Conservation (phyloP, 2,797 vertebrate species). For the Cygnus olor region DNA sequence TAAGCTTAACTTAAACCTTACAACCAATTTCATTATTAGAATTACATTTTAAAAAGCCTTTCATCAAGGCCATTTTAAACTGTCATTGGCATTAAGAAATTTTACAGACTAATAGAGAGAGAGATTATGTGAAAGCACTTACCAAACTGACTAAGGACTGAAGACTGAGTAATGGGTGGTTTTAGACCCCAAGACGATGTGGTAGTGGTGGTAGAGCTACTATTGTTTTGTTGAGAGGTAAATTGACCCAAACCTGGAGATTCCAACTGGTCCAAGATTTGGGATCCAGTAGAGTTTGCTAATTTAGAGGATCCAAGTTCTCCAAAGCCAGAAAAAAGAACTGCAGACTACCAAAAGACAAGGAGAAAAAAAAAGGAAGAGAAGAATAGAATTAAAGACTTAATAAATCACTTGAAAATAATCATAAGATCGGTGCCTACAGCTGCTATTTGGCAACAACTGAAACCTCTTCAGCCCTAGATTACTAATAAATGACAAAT, state of each 20-base stretch:
- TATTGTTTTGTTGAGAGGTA: constrained; percentile 77
- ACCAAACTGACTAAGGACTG: constrained; percentile 89
- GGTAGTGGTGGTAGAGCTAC: constrained; percentile 59
- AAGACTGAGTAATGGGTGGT: constrained; percentile 80
- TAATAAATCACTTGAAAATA: neutral
- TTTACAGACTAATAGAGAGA: neutral
- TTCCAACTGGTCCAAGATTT: constrained; percentile 92
- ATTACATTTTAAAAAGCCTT: neutral
- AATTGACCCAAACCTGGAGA: constrained; percentile 87
- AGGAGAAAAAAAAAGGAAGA: neutral
- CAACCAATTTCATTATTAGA: neutral
- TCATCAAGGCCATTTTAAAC: neutral
- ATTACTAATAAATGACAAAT: neutral
- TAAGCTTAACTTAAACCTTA: neutral
- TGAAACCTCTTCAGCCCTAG: neutral
- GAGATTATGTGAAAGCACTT: constrained; percentile 38
- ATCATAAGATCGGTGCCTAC: neutral
- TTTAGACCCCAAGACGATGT: constrained; percentile 90
- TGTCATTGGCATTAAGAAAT: neutral
- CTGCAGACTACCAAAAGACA: constrained; percentile 84
- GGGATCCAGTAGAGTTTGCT: constrained; percentile 85
- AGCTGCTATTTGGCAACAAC: neutral
- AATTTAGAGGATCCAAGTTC: constrained; percentile 89
- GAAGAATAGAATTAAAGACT: neutral
- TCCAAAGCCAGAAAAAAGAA: constrained; percentile 92